A percentile compares a stretch with the other conserved stretches of the same genome.
Evolutionary conservation across 2,797 vertebrate genomes (phyloP).

Genomic region (Rhinatrema bivittatum): DNA sequence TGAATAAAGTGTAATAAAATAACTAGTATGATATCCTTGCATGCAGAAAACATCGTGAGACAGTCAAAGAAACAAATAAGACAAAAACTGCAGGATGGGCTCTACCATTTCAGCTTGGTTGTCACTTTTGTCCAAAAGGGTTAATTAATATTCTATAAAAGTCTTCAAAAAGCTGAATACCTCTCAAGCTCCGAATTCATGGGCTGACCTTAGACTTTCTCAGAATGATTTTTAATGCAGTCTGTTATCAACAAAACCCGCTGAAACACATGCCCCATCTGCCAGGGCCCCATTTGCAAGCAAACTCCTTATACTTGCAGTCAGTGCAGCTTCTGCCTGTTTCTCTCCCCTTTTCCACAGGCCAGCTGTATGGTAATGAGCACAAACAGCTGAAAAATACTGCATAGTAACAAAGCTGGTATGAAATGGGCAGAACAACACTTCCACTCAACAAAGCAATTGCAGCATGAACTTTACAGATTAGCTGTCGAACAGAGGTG

Average conservation of each 20-base stretch:
- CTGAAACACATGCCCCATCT: slow-evolving; percentile 84
- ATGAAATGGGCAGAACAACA: slow-evolving; percentile 75
- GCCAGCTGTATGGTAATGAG: slow-evolving; percentile 99
- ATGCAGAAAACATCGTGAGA: neutral
- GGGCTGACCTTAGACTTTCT: slow-evolving; percentile 74
- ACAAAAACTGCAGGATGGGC: slow-evolving; percentile 14
- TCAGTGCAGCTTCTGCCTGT: slow-evolving; percentile 66
- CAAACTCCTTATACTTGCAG: slow-evolving; percentile 66
- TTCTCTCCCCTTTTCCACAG: slow-evolving; percentile 69
- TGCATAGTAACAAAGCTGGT: slow-evolving; percentile 74
- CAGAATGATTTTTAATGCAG: slow-evolving; percentile 70
- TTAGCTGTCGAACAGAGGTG: slow-evolving; percentile 74
- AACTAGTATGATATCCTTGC: no score
- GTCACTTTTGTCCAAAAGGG: slow-evolving; percentile 31
- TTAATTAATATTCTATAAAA: slow-evolving; percentile 62
- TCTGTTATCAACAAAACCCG: slow-evolving; percentile 76
- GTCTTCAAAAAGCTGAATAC: slow-evolving; percentile 56
- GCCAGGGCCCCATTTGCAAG: slow-evolving; percentile 70
- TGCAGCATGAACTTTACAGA: slow-evolving; percentile 83
- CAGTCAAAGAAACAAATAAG: slow-evolving; percentile 1
- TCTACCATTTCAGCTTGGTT: slow-evolving; percentile 25
- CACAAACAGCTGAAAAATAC: slow-evolving; percentile 76
- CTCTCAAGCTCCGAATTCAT: slow-evolving; percentile 61
- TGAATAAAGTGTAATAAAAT: no score
- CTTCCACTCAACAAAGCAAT: slow-evolving; percentile 74